Evolutionary conservation across 2,888 invertebrate species (phyloP).

Genomic region (Cremastinae sp.): DNA sequence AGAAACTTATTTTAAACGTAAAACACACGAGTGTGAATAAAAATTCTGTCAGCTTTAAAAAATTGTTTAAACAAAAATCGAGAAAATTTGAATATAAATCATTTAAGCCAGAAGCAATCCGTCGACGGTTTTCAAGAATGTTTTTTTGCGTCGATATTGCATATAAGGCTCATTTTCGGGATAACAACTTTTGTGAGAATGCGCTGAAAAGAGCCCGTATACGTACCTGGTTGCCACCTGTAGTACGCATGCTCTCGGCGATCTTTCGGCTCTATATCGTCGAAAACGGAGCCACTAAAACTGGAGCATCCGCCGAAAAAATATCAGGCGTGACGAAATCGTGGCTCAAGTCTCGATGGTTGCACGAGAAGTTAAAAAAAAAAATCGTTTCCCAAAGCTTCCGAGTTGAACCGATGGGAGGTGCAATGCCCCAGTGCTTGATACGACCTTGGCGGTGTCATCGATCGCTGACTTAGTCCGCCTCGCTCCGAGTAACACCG

Average conservation of each 20-base stretch:
- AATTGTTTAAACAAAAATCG: too few relatives aligned
- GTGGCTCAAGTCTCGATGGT: neutral
- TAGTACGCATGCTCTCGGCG: constrained; percentile 46
- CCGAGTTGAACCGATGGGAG: constrained; percentile 8
- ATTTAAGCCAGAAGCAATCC: too few relatives aligned
- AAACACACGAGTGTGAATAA: too few relatives aligned
- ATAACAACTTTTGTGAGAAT: neutral
- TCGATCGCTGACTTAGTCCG: constrained; percentile 59
- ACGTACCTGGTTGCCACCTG: constrained; percentile 48
- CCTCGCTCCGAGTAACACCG: constrained; percentile 39
- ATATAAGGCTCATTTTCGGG: too few relatives aligned
- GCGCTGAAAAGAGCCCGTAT: constrained; percentile 13
- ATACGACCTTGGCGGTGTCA: constrained; percentile 54
- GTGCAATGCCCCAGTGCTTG: constrained; percentile 55
- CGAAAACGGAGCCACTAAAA: neutral
- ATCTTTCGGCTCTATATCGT: constrained; percentile 20
- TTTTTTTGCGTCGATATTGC: too few relatives aligned
- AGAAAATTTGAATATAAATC: too few relatives aligned
- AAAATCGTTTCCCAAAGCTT: neutral
- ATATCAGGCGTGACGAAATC: constrained; percentile 8
- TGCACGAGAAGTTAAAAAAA: constrained; percentile 12
- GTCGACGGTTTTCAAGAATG: too few relatives aligned
- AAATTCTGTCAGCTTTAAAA: too few relatives aligned
- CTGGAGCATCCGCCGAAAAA: neutral
- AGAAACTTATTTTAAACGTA: too few relatives aligned